phyloP scores from a whole-genome alignment of 2,113 vertebrate species.

The Sitta europaea region DNA sequence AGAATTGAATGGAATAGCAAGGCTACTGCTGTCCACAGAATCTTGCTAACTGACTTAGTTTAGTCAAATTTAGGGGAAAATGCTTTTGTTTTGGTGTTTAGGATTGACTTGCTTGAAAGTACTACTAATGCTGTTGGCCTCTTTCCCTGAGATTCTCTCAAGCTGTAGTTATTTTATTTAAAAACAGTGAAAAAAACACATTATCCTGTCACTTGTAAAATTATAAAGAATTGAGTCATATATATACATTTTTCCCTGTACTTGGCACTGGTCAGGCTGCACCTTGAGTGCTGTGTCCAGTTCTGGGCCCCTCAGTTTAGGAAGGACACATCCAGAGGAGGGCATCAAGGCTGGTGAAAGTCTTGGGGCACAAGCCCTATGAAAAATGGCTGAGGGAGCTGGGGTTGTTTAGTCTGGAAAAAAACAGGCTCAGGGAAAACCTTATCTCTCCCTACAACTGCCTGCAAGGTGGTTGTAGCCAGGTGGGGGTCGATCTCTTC shows the following conservation, averaged over 20 bases:
- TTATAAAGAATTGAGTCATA: neutral
- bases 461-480: too few relatives aligned
- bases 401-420: neutral
- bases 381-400: neutral
- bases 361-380: neutral
- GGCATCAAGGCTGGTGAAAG: neutral
- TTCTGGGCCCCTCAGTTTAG: neutral
- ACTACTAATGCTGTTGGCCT: neutral
- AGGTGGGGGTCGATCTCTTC: fast-evolving
- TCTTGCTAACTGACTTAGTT: neutral
- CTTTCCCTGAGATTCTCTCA: neutral
- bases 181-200: neutral
- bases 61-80: neutral
- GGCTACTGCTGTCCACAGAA: neutral
- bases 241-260: neutral
- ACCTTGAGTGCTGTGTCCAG: neutral
- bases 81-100: neutral
- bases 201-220: neutral
- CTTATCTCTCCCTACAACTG: too few relatives aligned
- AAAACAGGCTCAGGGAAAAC: neutral
- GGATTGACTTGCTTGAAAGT: neutral
- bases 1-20: neutral
- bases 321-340: neutral
- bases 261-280: neutral
- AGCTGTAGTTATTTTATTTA: neutral